phyloP scores from a whole-genome alignment of 2,797 vertebrate genomes.

The Poecilia velifera region DNA sequence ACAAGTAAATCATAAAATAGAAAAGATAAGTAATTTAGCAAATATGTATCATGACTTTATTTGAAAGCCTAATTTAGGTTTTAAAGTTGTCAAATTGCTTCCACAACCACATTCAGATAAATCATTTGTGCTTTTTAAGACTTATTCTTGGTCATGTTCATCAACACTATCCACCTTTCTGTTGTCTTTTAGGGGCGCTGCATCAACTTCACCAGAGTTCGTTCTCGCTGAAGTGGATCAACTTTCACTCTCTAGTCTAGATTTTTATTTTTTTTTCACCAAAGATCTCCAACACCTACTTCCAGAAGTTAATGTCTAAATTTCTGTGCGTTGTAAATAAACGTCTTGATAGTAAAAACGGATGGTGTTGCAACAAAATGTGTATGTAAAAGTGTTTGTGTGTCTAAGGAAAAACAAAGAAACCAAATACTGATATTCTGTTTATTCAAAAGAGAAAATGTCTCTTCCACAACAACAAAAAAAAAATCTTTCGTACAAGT shows the following conservation, averaged over 20 bases:
- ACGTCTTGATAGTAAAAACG: constrained; percentile 36
- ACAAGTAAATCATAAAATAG: not conserved
- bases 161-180: not conserved
- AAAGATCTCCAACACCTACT: constrained; percentile 22
- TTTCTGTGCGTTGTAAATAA: constrained; percentile 64
- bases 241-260: constrained; percentile 13
- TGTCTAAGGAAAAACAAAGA: not conserved
- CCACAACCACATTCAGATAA: too few relatives aligned
- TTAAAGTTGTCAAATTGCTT: too few relatives aligned
- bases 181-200: constrained; percentile 78
- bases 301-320: not conserved
- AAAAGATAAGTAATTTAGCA: not conserved
- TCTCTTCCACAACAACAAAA: constrained; percentile 61
- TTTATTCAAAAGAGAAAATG: constrained; percentile 76
- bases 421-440: constrained; percentile 29
- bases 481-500: constrained; percentile 66
- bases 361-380: not conserved
- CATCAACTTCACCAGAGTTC: constrained; percentile 81
- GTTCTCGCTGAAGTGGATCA: constrained; percentile 58
- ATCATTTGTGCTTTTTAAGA: not conserved
- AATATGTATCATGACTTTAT: too few relatives aligned
- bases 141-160: not conserved
- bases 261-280: constrained; percentile 6
- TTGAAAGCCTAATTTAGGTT: too few relatives aligned
- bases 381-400: not conserved